phyloP scores from a whole-genome alignment of 2,797 vertebrate genomes.

The Lemur catta region DNA sequence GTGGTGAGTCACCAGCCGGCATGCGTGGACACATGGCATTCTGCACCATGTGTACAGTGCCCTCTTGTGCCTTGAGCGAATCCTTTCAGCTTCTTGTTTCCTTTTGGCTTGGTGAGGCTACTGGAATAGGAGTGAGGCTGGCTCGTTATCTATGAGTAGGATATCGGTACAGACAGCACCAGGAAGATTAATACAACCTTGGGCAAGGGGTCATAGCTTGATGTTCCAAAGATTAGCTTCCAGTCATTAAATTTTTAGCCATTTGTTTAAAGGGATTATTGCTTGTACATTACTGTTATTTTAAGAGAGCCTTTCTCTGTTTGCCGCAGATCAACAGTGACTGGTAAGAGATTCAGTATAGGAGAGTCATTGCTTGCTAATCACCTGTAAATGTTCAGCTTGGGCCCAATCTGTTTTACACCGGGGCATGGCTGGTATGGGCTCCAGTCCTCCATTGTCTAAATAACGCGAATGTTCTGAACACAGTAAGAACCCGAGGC shows the following conservation, averaged over 20 bases:
- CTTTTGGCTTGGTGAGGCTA: background rate
- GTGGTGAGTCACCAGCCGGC: background rate
- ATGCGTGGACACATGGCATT: background rate
- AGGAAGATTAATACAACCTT: background rate
- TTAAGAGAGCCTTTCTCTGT: background rate
- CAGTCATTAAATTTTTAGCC: background rate
- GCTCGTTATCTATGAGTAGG: background rate
- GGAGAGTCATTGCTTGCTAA: background rate
- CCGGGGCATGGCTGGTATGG: accelerated
- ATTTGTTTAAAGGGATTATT: background rate
- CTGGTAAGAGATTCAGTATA: background rate
- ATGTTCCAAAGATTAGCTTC: background rate
- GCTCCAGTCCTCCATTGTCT: no score
- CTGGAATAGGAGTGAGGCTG: background rate
- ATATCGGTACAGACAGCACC: background rate
- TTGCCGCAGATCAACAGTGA: background rate
- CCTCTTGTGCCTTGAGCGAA: background rate
- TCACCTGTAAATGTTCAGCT: background rate
- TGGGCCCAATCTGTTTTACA: background rate
- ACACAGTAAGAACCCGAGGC: background rate
- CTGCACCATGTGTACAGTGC: background rate
- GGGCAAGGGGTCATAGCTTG: background rate
- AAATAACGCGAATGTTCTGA: background rate
- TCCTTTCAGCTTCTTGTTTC: background rate
- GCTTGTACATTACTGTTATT: background rate